Conservation (phyloP, 1,140 invertebrate genomes). For the Magallana ariakensis region DNA sequence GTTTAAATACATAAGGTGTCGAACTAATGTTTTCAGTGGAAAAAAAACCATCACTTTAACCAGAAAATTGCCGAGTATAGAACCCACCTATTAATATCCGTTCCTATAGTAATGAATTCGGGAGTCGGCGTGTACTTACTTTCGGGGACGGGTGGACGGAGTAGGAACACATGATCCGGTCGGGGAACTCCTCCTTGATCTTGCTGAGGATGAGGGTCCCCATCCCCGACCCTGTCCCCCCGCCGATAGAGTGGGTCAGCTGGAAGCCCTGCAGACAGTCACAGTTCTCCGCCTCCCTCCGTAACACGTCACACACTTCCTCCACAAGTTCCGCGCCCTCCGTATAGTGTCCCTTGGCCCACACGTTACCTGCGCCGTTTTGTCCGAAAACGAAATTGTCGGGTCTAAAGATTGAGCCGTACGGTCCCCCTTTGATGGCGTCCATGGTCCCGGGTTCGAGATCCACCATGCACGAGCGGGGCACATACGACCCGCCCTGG, state of each 20-base stretch:
- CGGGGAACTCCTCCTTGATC: slow-evolving; percentile 84
- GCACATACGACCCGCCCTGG: slow-evolving; percentile 61
- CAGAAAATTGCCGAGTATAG: no score
- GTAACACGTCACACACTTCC: slow-evolving; percentile 81
- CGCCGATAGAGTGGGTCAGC: slow-evolving; percentile 88
- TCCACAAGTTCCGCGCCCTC: slow-evolving; percentile 84
- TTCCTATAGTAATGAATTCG: no score
- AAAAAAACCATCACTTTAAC: no score
- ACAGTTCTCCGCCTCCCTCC: slow-evolving; percentile 91
- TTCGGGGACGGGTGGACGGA: slow-evolving; percentile 94
- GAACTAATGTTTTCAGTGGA: no score
- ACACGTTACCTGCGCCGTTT: slow-evolving; percentile 91
- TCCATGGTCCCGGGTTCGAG: slow-evolving; percentile 55
- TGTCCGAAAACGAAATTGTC: slow-evolving; percentile 79
- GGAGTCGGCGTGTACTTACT: slow-evolving; percentile 78
- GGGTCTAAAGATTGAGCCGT: slow-evolving; percentile 83
- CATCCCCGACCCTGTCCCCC: slow-evolving; percentile 79
- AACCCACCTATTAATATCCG: no score
- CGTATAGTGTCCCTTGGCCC: slow-evolving; percentile 94
- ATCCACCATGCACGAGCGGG: slow-evolving; percentile 92
- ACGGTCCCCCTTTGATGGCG: slow-evolving; percentile 87
- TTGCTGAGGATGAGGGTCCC: slow-evolving; percentile 83
- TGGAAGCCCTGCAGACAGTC: slow-evolving; percentile 89
- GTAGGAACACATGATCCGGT: slow-evolving; percentile 95
- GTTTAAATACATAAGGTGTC: no score